Conservation (phyloP, 2,797 vertebrate genomes). For the Enteromius trimaculatus region DNA sequence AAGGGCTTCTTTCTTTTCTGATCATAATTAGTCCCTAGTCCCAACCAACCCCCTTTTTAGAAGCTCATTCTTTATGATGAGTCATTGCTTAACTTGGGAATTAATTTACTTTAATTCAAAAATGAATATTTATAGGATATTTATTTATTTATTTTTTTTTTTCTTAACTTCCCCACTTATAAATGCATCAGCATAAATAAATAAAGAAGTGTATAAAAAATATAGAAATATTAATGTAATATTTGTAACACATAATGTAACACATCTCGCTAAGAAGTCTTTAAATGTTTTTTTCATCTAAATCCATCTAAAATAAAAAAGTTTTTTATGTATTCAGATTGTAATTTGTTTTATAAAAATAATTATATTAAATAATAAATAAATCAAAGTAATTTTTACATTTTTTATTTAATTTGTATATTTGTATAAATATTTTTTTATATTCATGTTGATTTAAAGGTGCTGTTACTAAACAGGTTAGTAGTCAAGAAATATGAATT, state of each 20-base stretch:
- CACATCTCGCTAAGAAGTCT: not conserved
- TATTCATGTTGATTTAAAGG: not conserved
- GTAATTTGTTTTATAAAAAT: not conserved
- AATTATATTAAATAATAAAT: too few relatives aligned
- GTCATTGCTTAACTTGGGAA: constrained; percentile 22
- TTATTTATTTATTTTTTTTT: too few relatives aligned
- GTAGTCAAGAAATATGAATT: too few relatives aligned
- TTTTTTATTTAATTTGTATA: not conserved
- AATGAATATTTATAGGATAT: too few relatives aligned
- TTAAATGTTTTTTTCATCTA: not conserved
- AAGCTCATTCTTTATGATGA: constrained; percentile 13
- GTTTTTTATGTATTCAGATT: not conserved
- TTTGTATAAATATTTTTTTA: not conserved
- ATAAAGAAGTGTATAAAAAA: too few relatives aligned
- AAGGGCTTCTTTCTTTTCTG: constrained; percentile 28
- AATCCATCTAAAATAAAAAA: too few relatives aligned
- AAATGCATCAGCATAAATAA: not conserved
- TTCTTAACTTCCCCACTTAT: not conserved
- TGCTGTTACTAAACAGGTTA: not conserved
- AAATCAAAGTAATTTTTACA: not conserved
- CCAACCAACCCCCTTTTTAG: not conserved
- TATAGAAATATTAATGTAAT: not conserved
- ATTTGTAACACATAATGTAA: too few relatives aligned
- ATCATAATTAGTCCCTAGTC: constrained; percentile 10
- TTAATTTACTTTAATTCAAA: not conserved